Evolutionary conservation across 2,888 invertebrate genomes (phyloP).

Genomic region (Osedax frankpressi): DNA sequence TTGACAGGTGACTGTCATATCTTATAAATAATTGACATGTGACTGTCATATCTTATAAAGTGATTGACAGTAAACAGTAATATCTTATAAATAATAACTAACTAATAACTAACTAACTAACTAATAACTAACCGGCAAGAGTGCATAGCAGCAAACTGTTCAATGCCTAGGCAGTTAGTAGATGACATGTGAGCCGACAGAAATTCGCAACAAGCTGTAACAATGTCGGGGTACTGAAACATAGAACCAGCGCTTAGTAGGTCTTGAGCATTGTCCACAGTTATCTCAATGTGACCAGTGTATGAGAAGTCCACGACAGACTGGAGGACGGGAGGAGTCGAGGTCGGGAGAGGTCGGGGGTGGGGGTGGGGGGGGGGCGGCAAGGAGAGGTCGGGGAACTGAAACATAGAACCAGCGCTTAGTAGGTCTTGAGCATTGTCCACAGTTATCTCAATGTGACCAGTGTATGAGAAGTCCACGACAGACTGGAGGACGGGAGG

Average conservation of each 20-base stretch:
- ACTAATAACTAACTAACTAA: too few relatives aligned
- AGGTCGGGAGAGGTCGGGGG: slow-evolving; percentile 39
- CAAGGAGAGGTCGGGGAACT: slow-evolving; percentile 41
- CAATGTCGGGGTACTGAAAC: slow-evolving; percentile 43
- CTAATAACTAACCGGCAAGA: slow-evolving; percentile 30
- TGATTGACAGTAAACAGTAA: too few relatives aligned
- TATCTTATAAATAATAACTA: too few relatives aligned
- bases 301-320: slow-evolving; percentile 44
- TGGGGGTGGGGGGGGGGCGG: too few relatives aligned
- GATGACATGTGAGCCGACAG: slow-evolving; percentile 40
- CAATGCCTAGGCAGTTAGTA: slow-evolving; percentile 44
- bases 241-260: slow-evolving; percentile 41
- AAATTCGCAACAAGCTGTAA: slow-evolving; percentile 38
- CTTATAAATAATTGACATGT: too few relatives aligned
- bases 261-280: slow-evolving; percentile 44
- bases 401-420: slow-evolving; percentile 41
- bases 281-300: slow-evolving; percentile 44
- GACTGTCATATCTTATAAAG: too few relatives aligned
- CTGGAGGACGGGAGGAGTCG: slow-evolving; percentile 34
- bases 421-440: slow-evolving; percentile 45
- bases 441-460: slow-evolving; percentile 40
- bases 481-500: too few relatives aligned
- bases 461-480: slow-evolving; percentile 45
- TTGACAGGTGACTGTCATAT: too few relatives aligned
- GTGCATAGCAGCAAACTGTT: slow-evolving; percentile 43